Conservation (phyloP, 2,888 invertebrate species). For the Balanococcus diminutus region DNA sequence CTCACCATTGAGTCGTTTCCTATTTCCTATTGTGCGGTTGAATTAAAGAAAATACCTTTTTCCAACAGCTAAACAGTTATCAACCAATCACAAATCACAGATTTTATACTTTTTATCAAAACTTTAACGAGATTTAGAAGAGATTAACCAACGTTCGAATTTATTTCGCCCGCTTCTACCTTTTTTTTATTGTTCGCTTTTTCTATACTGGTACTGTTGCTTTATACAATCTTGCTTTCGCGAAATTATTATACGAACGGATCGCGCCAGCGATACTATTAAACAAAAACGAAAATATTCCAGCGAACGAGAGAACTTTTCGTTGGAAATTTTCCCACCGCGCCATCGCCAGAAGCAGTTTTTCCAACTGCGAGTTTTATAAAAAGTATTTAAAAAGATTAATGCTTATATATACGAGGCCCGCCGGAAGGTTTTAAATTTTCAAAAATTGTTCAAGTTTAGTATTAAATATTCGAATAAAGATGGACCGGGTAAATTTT, state of each 20-base stretch:
- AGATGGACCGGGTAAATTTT: not conserved
- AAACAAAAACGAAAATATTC: slow-evolving; percentile 5
- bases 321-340: not conserved
- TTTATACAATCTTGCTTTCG: not conserved
- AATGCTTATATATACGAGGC: not conserved
- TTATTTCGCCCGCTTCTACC: not conserved
- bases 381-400: not conserved
- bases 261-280: not conserved
- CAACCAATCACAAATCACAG: not conserved
- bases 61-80: not conserved
- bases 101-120: slow-evolving; percentile 2
- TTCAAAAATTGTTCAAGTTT: slow-evolving; percentile 5
- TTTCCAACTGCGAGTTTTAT: not conserved
- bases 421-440: not conserved
- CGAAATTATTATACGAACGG: not conserved
- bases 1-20: not conserved
- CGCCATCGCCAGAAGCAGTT: not conserved
- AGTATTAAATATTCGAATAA: not conserved
- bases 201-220: slow-evolving; percentile 7
- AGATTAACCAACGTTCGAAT: slow-evolving; percentile 23
- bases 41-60: slow-evolving; percentile 19
- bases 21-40: not conserved
- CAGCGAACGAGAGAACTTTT: not conserved
- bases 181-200: not conserved
- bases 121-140: not conserved